Conservation (phyloP, 64 coral and sea anemone species). For the Orbicella faveolata region DNA sequence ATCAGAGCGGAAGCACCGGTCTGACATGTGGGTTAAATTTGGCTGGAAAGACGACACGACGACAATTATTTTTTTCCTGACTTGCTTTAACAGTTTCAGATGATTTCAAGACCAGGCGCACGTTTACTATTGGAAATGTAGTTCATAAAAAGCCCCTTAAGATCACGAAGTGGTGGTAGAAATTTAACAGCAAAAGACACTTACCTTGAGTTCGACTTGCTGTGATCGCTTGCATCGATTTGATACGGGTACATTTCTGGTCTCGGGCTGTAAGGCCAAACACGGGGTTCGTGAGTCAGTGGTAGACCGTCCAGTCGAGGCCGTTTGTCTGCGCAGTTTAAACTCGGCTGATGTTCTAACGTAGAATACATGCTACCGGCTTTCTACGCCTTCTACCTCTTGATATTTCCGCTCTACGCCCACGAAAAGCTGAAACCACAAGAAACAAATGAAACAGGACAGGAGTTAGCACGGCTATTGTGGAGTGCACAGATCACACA, state of each 20-base stretch:
- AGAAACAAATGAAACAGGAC: conserved; percentile 26
- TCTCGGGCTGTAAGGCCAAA: conserved; percentile 15
- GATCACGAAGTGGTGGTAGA: background rate
- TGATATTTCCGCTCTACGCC: conserved; percentile 48
- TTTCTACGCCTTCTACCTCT: conserved; percentile 1
- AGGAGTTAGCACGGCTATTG: conserved; percentile 17
- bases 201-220: conserved; percentile 32
- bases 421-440: conserved; percentile 44
- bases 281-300: conserved; percentile 37
- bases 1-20: conserved; percentile 16
- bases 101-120: background rate
- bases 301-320: background rate
- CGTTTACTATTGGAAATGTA: background rate
- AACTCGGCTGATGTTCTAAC: background rate
- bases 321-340: conserved; percentile 12
- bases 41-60: conserved; percentile 8
- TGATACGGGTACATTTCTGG: conserved; percentile 41
- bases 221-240: conserved; percentile 15
- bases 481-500: background rate
- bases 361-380: conserved; percentile 30
- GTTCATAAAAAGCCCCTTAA: background rate
- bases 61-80: conserved; percentile 1
- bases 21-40: conserved; percentile 15
- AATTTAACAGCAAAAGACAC: background rate
- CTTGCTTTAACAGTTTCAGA: background rate